phyloP scores from a whole-genome alignment of 92 coral and sea anemone species.

The Bergia sp. region DNA sequence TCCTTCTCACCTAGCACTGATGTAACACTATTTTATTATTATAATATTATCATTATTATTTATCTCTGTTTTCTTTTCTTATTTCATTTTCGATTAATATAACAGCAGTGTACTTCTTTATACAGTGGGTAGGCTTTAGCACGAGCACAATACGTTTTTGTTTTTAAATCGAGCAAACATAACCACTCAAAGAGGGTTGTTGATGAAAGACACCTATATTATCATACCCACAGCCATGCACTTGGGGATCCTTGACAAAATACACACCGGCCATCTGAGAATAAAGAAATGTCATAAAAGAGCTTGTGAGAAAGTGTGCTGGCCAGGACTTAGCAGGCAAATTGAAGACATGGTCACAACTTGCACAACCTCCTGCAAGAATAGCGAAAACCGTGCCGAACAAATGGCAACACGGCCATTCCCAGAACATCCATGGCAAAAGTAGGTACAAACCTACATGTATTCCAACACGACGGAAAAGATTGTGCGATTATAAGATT shows the following conservation, averaged over 20 bases:
- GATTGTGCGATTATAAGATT: background rate
- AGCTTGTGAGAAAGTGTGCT: constrained; percentile 22
- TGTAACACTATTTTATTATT: no score
- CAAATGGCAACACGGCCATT: background rate
- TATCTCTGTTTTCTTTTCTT: no score
- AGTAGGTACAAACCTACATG: background rate
- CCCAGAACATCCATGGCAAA: constrained; percentile 32
- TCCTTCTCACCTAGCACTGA: no score
- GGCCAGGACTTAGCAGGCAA: constrained; percentile 2
- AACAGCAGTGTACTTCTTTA: no score
- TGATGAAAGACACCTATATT: constrained; percentile 54
- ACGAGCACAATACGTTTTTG: no score
- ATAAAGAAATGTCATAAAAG: constrained; percentile 1
- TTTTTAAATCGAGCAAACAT: background rate
- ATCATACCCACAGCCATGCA: background rate
- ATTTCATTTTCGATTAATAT: no score
- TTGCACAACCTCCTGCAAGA: constrained; percentile 12
- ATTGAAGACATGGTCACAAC: constrained; percentile 16
- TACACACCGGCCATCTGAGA: background rate
- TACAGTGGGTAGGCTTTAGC: no score
- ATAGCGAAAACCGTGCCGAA: constrained; percentile 7
- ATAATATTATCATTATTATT: no score
- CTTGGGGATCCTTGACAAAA: background rate
- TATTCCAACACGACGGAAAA: background rate
- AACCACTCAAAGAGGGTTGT: constrained; percentile 50